Evolutionary conservation across 2,113 vertebrate species (phyloP).

Genomic region (Ailurus styani): DNA sequence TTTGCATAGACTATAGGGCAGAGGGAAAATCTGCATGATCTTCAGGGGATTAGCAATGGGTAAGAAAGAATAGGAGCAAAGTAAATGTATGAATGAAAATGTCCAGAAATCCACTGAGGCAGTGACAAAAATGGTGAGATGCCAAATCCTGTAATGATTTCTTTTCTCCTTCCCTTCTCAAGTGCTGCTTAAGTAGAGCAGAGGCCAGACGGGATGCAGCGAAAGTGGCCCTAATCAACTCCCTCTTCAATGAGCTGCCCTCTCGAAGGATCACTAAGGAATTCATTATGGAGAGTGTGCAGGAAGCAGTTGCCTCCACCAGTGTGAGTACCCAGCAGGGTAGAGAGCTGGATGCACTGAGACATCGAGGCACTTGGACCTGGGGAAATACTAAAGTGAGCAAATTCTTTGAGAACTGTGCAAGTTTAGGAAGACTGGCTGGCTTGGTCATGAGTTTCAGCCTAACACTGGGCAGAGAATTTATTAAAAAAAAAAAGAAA

Average conservation of each 20-base stretch:
- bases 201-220: slow-evolving; percentile 92
- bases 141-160: not conserved
- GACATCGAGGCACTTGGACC: not conserved
- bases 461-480: not conserved
- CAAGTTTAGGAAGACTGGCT: not conserved
- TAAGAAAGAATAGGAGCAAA: not conserved
- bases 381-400: not conserved
- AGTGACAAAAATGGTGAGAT: not conserved
- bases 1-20: not conserved
- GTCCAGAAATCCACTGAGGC: not conserved
- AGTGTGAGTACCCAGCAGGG: slow-evolving; percentile 80
- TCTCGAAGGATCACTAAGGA: slow-evolving; percentile 87
- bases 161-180: slow-evolving; percentile 38
- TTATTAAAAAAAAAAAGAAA: not conserved
- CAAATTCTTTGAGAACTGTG: not conserved
- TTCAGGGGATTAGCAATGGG: not conserved
- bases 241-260: slow-evolving; percentile 91
- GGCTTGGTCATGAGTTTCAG: not conserved
- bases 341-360: not conserved
- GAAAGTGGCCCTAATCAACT: slow-evolving; percentile 93
- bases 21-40: not conserved
- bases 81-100: not conserved
- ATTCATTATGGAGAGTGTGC: slow-evolving; percentile 88
- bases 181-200: slow-evolving; percentile 89
- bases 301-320: slow-evolving; percentile 86